phyloP scores from a whole-genome alignment of 2,113 vertebrate species.

The Casuarius casuarius region DNA sequence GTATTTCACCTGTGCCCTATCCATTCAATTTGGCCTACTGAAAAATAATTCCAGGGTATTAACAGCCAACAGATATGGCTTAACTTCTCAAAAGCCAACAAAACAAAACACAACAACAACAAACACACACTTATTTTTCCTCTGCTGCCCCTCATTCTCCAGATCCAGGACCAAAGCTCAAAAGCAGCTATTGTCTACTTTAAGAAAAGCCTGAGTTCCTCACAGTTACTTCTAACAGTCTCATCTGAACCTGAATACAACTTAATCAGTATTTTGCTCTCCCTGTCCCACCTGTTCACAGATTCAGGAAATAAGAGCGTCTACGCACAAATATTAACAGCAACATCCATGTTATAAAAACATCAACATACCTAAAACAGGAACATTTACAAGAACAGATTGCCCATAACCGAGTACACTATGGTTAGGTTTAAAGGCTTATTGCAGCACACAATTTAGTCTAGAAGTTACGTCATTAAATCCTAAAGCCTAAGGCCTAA shows the following conservation, averaged over 20 bases:
- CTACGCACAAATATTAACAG: not conserved
- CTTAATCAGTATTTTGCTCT: not conserved
- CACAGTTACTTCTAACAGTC: not conserved
- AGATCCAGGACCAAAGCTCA: not conserved
- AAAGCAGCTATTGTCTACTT: not conserved
- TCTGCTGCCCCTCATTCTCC: not conserved
- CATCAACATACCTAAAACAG: not conserved
- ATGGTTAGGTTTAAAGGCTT: not conserved
- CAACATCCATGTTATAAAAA: not conserved
- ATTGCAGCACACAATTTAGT: not conserved
- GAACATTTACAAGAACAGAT: not conserved
- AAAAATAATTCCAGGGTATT: not conserved
- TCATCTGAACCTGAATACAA: not conserved
- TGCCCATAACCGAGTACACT: not conserved
- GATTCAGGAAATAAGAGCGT: not conserved
- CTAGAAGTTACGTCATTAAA: not conserved
- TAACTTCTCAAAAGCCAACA: not conserved
- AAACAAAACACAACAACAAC: not conserved
- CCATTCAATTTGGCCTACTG: not conserved
- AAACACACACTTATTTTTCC: not conserved
- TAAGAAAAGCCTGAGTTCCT: not conserved
- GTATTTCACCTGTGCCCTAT: not conserved
- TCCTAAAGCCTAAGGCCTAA: not conserved
- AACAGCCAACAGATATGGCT: not conserved
- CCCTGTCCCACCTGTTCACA: not conserved